These are phyloP conservation scores for Ricordea florida DNA, from an alignment of 92 coral and sea anemone species.

Conservation along the genomic window DNA sequence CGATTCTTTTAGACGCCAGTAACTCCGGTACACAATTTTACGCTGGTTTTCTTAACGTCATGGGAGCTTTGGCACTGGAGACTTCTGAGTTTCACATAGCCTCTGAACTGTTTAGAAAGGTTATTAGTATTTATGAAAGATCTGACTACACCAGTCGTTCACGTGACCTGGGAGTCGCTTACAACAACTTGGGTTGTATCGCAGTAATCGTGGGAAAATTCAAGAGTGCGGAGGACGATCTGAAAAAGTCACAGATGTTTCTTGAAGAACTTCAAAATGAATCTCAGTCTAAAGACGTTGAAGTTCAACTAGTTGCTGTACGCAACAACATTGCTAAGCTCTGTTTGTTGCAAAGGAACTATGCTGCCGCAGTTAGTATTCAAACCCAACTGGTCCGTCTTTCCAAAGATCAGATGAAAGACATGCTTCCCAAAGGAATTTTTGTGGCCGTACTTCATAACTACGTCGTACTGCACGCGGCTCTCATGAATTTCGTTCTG, in stretches of 20 bases:
- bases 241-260: not conserved
- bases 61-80: not conserved
- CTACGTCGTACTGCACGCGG: not conserved
- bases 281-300: not conserved
- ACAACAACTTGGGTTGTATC: conserved; percentile 6
- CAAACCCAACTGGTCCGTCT: not conserved
- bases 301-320: not conserved
- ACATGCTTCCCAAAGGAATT: not conserved
- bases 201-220: not conserved
- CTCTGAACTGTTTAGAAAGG: not conserved
- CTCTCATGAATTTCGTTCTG: not conserved
- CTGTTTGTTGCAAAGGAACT: not conserved
- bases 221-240: not conserved
- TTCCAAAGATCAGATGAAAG: not conserved
- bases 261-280: not conserved
- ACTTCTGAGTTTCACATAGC: conserved; percentile 2
- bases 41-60: not conserved
- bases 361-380: not conserved
- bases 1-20: not conserved
- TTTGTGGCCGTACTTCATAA: not conserved
- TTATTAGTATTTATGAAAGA: not conserved
- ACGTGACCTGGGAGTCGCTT: conserved; percentile 2
- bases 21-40: not conserved
- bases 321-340: not conserved
- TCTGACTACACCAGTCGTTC: not conserved